Evolutionary conservation across 2,113 vertebrate genomes (phyloP).

Genomic region (Carlito syrichta): DNA sequence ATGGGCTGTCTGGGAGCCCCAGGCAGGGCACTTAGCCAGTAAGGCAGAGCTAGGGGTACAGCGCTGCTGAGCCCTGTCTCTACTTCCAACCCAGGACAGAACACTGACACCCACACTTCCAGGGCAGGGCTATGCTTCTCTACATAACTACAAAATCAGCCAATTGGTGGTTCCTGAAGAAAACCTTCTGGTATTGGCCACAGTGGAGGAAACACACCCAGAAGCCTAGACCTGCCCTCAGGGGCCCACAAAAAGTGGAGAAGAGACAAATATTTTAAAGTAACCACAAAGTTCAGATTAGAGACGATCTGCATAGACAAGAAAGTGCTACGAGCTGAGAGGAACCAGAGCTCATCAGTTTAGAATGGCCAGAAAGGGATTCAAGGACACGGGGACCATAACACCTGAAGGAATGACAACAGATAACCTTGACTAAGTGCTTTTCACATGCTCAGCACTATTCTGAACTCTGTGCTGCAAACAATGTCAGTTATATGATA

Average conservation of each 20-base stretch:
- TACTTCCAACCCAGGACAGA: background rate
- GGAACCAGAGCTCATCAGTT: fast-evolving
- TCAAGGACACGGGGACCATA: too few relatives aligned
- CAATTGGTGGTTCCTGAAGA: background rate
- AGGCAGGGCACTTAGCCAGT: background rate
- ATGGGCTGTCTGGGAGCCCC: background rate
- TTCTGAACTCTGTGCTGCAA: background rate
- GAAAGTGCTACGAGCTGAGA: background rate
- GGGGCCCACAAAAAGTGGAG: background rate
- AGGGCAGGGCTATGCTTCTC: background rate
- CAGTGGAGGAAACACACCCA: background rate
- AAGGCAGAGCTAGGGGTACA: background rate
- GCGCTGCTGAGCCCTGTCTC: background rate
- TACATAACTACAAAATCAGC: too few relatives aligned
- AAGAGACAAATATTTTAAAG: background rate
- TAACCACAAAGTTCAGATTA: background rate
- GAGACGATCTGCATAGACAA: background rate
- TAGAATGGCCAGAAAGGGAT: background rate
- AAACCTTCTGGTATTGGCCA: background rate
- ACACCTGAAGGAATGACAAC: background rate
- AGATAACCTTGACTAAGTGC: too few relatives aligned
- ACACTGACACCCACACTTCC: fast-evolving
- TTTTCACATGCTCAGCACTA: background rate
- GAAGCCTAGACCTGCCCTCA: background rate
- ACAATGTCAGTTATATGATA: background rate